Evolutionary conservation across 2,113 vertebrate genomes (phyloP).

Genomic region (Ophthalmolycus amberensis): DNA sequence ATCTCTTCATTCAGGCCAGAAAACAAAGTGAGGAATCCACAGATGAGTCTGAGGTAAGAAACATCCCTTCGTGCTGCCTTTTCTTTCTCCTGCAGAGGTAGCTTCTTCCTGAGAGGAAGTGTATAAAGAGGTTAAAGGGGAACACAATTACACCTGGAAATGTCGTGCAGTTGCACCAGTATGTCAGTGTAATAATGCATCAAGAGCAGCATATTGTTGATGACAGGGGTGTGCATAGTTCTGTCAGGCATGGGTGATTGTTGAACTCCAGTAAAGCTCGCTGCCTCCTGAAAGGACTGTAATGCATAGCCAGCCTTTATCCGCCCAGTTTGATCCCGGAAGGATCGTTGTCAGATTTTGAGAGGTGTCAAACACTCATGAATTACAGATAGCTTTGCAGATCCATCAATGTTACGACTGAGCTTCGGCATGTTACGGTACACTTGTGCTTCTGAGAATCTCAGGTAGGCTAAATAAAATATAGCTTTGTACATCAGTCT

Average conservation of each 20-base stretch:
- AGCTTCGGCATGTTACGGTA: constrained; percentile 58
- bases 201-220: constrained; percentile 37
- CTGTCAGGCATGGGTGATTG: constrained; percentile 56
- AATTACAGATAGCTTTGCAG: constrained; percentile 75
- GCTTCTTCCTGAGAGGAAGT: neutral
- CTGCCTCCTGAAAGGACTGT: constrained; percentile 55
- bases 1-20: constrained; percentile 83
- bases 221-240: constrained; percentile 53
- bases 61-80: neutral
- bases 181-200: constrained; percentile 41
- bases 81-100: neutral
- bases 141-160: constrained; percentile 1
- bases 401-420: constrained; percentile 71
- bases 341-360: constrained; percentile 74
- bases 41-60: constrained; percentile 96
- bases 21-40: constrained; percentile 90
- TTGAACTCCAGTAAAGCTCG: constrained; percentile 47
- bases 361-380: constrained; percentile 78
- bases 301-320: constrained; percentile 64
- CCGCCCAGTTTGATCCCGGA: constrained; percentile 65
- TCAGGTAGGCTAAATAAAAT: constrained; percentile 80
- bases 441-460: constrained; percentile 62
- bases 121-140: neutral
- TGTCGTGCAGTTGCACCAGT: constrained; percentile 58
- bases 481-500: constrained; percentile 65